A percentile compares a stretch with the other conserved stretches of the same genome.
These are phyloP conservation scores for Cetoscarus ocellatus DNA, from an alignment of 2,797 vertebrate genomes.

Conservation along the genomic window DNA sequence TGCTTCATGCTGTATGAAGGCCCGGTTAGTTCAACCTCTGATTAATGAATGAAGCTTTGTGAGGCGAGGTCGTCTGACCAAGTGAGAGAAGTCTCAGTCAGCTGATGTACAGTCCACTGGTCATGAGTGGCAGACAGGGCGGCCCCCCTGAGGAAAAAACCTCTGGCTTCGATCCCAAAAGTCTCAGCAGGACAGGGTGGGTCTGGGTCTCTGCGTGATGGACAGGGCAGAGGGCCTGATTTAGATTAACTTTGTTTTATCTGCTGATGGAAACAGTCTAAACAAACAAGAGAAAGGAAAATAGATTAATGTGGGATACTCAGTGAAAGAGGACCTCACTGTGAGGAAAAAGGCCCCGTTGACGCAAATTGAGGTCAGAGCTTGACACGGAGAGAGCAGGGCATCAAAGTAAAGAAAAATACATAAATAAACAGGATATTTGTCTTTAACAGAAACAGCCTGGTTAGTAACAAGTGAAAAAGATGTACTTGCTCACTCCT, in stretches of 20 bases:
- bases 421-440: slow-evolving; percentile 5
- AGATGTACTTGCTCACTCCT: background rate
- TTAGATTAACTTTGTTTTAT: slow-evolving; percentile 11
- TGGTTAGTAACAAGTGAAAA: background rate
- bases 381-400: background rate
- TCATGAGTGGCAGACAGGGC: slow-evolving; percentile 53
- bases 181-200: slow-evolving; percentile 7
- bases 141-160: background rate
- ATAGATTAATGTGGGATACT: slow-evolving; percentile 9
- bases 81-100: slow-evolving; percentile 55
- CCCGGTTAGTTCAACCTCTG: slow-evolving; percentile 8
- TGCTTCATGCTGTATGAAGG: slow-evolving; percentile 16
- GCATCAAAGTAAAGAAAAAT: background rate
- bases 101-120: slow-evolving; percentile 64
- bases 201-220: background rate
- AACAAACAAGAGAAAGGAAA: slow-evolving; percentile 20
- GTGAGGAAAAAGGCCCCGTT: background rate
- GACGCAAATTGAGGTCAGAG: slow-evolving; percentile 1
- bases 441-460: background rate
- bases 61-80: slow-evolving; percentile 41
- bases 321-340: background rate
- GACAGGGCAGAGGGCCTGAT: background rate
- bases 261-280: background rate
- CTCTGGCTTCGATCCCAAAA: slow-evolving; percentile 40
- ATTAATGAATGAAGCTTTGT: slow-evolving; percentile 71